A percentile compares a stretch with the other conserved stretches of the same genome.
Evolutionary conservation across 2,888 invertebrate genomes (phyloP).

Genomic region (Platycheirus albimanus): DNA sequence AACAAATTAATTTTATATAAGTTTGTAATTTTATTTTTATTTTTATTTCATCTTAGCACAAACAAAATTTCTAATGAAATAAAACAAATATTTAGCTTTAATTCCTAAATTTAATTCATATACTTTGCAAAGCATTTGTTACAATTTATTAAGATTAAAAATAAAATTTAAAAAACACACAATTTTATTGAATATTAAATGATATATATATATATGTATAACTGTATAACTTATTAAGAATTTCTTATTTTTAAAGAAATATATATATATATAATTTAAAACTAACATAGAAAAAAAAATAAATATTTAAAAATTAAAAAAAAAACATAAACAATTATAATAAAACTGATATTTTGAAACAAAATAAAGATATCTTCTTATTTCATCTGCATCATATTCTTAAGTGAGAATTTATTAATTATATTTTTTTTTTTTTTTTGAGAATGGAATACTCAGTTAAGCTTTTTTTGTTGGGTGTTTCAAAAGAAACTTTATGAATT

Average conservation of each 20-base stretch:
- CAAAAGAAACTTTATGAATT: slow-evolving; percentile 76
- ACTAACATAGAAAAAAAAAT: slow-evolving; percentile 64
- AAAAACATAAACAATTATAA: slow-evolving; percentile 65
- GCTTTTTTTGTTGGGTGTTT: neutral
- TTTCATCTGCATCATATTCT: slow-evolving; percentile 54
- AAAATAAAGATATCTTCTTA: slow-evolving; percentile 72
- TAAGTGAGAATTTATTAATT: too few relatives aligned
- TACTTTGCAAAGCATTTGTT: slow-evolving; percentile 72
- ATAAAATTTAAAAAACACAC: slow-evolving; percentile 53
- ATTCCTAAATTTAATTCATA: slow-evolving; percentile 59
- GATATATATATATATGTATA: slow-evolving; percentile 60
- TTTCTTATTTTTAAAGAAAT: slow-evolving; percentile 76
- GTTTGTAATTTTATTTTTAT: slow-evolving; percentile 14
- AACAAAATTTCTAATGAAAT: slow-evolving; percentile 47
- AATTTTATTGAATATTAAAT: slow-evolving; percentile 67
- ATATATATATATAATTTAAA: slow-evolving; percentile 53
- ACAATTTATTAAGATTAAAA: slow-evolving; percentile 67
- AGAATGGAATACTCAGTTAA: too few relatives aligned
- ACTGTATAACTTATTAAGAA: slow-evolving; percentile 72
- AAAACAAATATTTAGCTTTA: slow-evolving; percentile 60
- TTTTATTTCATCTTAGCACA: slow-evolving; percentile 51
- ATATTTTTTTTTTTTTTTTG: slow-evolving; percentile 29
- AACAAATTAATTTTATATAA: slow-evolving; percentile 15
- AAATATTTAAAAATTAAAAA: slow-evolving; percentile 42
- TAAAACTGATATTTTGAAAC: slow-evolving; percentile 74